Evolutionary conservation across 1,140 invertebrate species (phyloP).

Genomic region (Drosophila ambigua): DNA sequence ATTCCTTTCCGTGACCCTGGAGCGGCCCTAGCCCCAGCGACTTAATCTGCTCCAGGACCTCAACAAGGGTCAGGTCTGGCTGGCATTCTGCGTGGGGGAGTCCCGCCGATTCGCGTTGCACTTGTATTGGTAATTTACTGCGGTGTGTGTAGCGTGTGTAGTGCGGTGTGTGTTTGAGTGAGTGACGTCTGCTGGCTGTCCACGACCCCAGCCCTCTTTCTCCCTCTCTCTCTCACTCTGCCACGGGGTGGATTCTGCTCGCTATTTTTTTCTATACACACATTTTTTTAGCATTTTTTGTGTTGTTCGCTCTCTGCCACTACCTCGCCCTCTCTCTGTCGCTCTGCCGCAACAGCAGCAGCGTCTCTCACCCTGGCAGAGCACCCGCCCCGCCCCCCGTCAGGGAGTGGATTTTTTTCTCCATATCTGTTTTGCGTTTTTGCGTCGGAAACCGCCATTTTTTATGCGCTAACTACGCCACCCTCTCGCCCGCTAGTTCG

Average conservation of each 20-base stretch:
- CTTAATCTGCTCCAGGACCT: constrained; percentile 19
- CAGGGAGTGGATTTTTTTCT: constrained; percentile 13
- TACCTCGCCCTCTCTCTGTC: constrained; percentile 15
- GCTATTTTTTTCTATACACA: constrained; percentile 60
- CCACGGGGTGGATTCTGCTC: constrained; percentile 66
- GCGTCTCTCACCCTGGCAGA: constrained; percentile 38
- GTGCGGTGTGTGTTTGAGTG: constrained; percentile 35
- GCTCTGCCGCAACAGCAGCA: constrained; percentile 9
- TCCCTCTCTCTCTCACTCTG: not conserved
- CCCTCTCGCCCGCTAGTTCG: constrained; percentile 38
- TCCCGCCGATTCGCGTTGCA: constrained; percentile 34
- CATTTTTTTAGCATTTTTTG: constrained; percentile 58
- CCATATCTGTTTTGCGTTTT: constrained; percentile 57
- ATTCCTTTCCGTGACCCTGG: constrained; percentile 30
- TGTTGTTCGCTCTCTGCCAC: constrained; percentile 2
- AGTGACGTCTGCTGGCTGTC: constrained; percentile 73
- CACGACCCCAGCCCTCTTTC: constrained; percentile 6
- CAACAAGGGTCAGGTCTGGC: constrained; percentile 18
- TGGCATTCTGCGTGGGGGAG: no score
- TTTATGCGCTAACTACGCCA: constrained; percentile 73
- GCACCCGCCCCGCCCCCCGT: constrained; percentile 17
- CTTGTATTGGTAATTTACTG: constrained; percentile 74
- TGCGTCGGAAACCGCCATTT: constrained; percentile 80
- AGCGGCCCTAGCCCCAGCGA: constrained; percentile 24
- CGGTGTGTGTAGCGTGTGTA: constrained; percentile 10